Conservation (phyloP, 2,113 vertebrate species). For the Arothron firmamentum region DNA sequence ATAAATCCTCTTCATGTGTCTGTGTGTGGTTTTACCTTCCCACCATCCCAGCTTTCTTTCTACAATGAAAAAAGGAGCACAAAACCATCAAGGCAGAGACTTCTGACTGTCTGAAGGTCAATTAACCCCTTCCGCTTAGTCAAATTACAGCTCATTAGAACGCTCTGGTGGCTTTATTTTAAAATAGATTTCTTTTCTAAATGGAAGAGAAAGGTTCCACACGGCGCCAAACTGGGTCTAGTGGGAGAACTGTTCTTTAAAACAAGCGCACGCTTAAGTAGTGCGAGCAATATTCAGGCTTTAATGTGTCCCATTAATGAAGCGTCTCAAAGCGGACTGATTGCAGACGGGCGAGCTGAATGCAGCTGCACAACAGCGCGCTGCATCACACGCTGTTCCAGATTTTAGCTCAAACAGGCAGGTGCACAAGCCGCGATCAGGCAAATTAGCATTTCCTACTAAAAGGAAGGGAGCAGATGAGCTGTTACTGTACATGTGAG, state of each 20-base stretch:
- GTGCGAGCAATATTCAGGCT: not conserved
- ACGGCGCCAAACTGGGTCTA: not conserved
- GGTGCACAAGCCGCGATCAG: too few species aligned
- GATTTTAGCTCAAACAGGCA: too few species aligned
- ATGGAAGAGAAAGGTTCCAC: not conserved
- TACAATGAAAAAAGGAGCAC: not conserved
- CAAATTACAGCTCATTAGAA: not conserved
- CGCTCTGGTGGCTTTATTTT: not conserved
- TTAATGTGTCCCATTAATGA: not conserved
- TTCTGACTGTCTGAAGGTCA: too few species aligned
- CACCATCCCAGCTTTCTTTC: constrained; percentile 6
- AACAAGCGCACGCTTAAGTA: not conserved
- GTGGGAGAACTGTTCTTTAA: not conserved
- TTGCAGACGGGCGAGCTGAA: not conserved
- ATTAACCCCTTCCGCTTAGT: too few species aligned
- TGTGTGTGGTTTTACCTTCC: constrained; percentile 14
- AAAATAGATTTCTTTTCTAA: not conserved
- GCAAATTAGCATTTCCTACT: too few species aligned
- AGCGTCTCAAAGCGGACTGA: not conserved
- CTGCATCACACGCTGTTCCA: not conserved
- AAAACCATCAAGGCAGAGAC: not conserved
- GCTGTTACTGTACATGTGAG: too few species aligned
- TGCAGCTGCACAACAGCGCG: not conserved
- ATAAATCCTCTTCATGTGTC: constrained; percentile 44
- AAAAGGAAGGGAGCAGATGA: too few species aligned